Percentiles rank a stretch among this genome's conserved stretches.
Conservation (phyloP, 2,888 invertebrate species). For the Scrobipalpa costella region DNA sequence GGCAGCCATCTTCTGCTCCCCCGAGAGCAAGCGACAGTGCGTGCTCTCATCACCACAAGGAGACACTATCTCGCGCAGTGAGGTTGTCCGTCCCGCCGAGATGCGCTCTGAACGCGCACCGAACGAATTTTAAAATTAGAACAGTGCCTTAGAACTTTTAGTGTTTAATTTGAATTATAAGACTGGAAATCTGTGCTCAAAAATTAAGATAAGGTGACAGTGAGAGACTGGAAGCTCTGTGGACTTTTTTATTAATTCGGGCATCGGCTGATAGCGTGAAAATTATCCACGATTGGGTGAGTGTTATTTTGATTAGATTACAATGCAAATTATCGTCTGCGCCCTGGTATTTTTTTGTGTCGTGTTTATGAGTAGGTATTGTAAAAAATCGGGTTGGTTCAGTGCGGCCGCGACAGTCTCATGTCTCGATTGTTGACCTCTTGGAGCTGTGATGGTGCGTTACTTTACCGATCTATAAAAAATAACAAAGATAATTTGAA, state of each 20-base stretch:
- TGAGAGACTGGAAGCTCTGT: slow-evolving; percentile 66
- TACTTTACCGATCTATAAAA: slow-evolving; percentile 31
- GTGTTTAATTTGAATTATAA: slow-evolving; percentile 36
- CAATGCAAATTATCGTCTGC: slow-evolving; percentile 73
- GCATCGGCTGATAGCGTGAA: slow-evolving; percentile 69
- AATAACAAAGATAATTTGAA: neutral
- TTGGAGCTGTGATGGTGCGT: slow-evolving; percentile 43
- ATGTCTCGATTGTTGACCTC: slow-evolving; percentile 54
- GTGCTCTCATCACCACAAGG: slow-evolving; percentile 78
- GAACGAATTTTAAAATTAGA: slow-evolving; percentile 58
- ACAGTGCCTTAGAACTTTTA: slow-evolving; percentile 37
- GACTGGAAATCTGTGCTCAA: slow-evolving; percentile 68
- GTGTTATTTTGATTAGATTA: slow-evolving; percentile 77
- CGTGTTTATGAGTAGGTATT: slow-evolving; percentile 27
- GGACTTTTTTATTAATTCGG: slow-evolving; percentile 63
- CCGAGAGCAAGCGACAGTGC: slow-evolving; percentile 81
- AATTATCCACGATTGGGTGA: slow-evolving; percentile 80
- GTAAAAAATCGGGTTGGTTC: slow-evolving; percentile 51
- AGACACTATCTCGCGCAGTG: slow-evolving; percentile 77
- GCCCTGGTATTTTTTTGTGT: slow-evolving; percentile 50
- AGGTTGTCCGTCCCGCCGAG: slow-evolving; percentile 74
- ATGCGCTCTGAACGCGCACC: slow-evolving; percentile 51
- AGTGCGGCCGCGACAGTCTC: slow-evolving; percentile 48
- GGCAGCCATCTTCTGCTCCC: slow-evolving; percentile 78
- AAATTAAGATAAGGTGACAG: slow-evolving; percentile 56